A percentile compares a stretch with the other conserved stretches of the same genome.
Conservation (phyloP, 2,113 vertebrate genomes). For the Microtus richardsoni region DNA sequence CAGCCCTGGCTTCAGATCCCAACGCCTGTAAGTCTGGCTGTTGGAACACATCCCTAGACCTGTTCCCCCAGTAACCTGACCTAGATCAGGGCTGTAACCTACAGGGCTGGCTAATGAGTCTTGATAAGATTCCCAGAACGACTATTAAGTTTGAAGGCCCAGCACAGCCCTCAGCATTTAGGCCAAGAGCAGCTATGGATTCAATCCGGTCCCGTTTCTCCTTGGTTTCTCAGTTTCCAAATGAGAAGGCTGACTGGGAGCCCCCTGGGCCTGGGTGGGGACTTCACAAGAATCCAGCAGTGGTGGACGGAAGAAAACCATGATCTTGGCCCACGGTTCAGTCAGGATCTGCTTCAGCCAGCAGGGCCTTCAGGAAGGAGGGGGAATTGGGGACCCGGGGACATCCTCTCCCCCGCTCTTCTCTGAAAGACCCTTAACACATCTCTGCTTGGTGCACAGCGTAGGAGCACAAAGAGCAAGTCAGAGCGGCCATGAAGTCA, state of each 20-base stretch:
- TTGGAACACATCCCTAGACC: slow-evolving; percentile 4
- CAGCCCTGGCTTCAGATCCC: slow-evolving; percentile 51
- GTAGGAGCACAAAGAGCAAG: slow-evolving; percentile 69
- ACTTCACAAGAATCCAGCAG: neutral
- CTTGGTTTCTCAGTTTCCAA: slow-evolving; percentile 29
- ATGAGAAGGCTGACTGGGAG: neutral
- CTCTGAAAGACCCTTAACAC: slow-evolving; percentile 34
- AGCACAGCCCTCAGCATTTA: neutral
- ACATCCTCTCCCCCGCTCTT: neutral
- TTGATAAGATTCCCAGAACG: slow-evolving; percentile 66
- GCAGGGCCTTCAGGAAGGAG: neutral
- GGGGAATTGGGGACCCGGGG: neutral
- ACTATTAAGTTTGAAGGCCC: neutral
- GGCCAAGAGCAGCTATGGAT: neutral
- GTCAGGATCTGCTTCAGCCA: neutral
- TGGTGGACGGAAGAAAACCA: neutral
- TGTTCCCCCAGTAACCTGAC: slow-evolving; percentile 53
- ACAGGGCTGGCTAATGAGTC: neutral
- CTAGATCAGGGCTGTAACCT: slow-evolving; percentile 28
- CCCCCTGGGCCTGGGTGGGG: neutral
- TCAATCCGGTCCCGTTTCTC: slow-evolving; percentile 3
- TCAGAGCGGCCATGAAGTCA: slow-evolving; percentile 68
- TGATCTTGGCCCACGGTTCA: neutral
- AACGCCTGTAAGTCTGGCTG: slow-evolving; percentile 10
- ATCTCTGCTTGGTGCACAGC: slow-evolving; percentile 31